Conservation (phyloP, 2,113 vertebrate species). For the Pandion haliaetus region DNA sequence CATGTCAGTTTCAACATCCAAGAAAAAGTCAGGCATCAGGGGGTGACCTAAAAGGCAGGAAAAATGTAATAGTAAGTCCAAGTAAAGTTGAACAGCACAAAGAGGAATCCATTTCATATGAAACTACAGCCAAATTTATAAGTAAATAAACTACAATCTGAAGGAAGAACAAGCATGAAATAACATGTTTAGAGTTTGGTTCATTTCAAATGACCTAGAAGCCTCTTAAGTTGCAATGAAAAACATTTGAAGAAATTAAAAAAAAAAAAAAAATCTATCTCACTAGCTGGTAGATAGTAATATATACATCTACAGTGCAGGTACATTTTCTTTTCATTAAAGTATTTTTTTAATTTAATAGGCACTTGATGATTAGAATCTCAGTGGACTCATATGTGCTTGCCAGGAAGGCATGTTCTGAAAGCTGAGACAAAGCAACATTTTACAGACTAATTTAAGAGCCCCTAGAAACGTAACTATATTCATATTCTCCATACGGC, state of each 20-base stretch:
- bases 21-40: slow-evolving; percentile 93
- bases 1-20: slow-evolving; percentile 77
- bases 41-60: slow-evolving; percentile 80
- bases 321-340: not conserved
- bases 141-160: not conserved
- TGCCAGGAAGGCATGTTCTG: not conserved
- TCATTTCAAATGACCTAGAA: not conserved
- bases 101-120: not conserved
- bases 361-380: not conserved
- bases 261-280: not conserved
- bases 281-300: not conserved
- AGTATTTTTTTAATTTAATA: not conserved
- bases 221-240: not conserved
- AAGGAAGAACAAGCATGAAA: not conserved
- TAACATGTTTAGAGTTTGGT: not conserved
- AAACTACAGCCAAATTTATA: not conserved
- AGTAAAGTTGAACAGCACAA: not conserved
- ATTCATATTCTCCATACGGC: not conserved
- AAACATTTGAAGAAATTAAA: not conserved
- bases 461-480: not conserved
- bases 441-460: not conserved
- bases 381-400: not conserved
- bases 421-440: not conserved
- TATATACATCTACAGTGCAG: not conserved
- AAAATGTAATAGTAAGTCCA: not conserved